Evolutionary conservation across 2,113 vertebrate genomes (phyloP).

Genomic region (Chrysemys picta): DNA sequence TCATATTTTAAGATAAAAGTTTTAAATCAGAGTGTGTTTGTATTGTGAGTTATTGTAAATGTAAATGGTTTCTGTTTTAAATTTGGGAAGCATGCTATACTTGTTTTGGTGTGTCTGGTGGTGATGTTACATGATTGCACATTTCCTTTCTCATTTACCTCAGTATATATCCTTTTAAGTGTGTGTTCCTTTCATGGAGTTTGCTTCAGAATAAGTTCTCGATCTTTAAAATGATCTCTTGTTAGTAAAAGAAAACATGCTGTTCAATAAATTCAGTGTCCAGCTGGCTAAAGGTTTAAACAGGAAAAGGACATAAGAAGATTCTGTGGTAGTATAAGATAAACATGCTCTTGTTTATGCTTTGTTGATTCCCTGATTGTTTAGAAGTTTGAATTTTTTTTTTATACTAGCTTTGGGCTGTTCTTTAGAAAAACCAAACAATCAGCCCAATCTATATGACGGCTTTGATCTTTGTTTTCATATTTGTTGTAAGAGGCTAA

Average conservation of each 20-base stretch:
- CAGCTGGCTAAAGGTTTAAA: conserved; percentile 70
- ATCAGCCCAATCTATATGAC: conserved; percentile 39
- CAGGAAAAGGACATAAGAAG: conserved; percentile 57
- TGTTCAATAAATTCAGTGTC: conserved; percentile 51
- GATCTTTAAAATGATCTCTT: conserved; percentile 55
- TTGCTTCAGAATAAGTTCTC: conserved; percentile 41
- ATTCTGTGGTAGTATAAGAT: conserved; percentile 77
- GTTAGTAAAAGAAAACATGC: conserved; percentile 58
- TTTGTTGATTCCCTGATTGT: conserved; percentile 72
- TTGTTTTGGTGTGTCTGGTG: background rate
- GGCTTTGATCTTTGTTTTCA: conserved; percentile 77
- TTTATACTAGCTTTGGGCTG: conserved; percentile 65
- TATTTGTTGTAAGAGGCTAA: conserved; percentile 70
- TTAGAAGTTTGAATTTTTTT: conserved; percentile 69
- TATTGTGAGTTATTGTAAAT: background rate
- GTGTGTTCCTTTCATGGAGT: conserved; percentile 40
- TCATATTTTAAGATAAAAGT: background rate
- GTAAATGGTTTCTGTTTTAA: background rate
- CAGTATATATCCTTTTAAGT: conserved; percentile 29
- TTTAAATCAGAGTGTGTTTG: background rate
- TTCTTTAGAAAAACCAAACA: conserved; percentile 72
- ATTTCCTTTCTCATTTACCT: background rate
- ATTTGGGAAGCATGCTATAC: background rate
- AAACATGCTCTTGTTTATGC: conserved; percentile 73
- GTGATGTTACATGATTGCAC: background rate